These are phyloP conservation scores for Orchestia grillus DNA, from an alignment of 1,140 invertebrate species.

Conservation along the genomic window DNA sequence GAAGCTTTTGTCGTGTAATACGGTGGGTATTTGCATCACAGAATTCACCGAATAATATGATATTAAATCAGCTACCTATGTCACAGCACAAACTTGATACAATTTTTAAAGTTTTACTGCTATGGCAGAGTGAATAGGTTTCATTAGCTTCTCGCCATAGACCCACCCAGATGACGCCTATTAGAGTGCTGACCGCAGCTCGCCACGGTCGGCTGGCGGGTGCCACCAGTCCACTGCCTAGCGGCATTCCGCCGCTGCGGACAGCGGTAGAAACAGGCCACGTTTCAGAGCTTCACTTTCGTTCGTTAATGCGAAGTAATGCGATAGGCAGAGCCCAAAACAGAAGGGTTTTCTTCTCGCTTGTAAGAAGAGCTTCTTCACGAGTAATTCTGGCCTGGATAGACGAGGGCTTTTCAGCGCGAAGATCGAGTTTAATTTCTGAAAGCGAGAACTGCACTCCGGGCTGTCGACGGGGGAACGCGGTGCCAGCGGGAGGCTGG, in stretches of 20 bases:
- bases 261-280: neutral
- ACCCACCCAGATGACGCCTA: no score
- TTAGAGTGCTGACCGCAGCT: no score
- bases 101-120: no score
- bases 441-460: neutral
- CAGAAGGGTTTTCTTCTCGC: conserved; percentile 37
- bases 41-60: no score
- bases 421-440: conserved; percentile 21
- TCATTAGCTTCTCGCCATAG: no score
- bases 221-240: neutral
- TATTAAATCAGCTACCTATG: no score
- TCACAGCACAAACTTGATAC: no score
- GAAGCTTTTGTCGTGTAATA: no score
- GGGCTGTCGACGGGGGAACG: neutral
- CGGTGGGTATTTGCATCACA: no score
- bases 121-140: no score
- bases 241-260: conserved; percentile 8
- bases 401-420: neutral
- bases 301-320: neutral
- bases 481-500: neutral
- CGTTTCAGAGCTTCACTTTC: conserved; percentile 11
- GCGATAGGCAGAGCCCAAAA: neutral
- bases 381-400: conserved; percentile 33
- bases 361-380: conserved; percentile 12
- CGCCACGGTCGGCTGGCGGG: no score